Conservation (phyloP, 2,888 invertebrate species). For the Alloscopus bannaensis region DNA sequence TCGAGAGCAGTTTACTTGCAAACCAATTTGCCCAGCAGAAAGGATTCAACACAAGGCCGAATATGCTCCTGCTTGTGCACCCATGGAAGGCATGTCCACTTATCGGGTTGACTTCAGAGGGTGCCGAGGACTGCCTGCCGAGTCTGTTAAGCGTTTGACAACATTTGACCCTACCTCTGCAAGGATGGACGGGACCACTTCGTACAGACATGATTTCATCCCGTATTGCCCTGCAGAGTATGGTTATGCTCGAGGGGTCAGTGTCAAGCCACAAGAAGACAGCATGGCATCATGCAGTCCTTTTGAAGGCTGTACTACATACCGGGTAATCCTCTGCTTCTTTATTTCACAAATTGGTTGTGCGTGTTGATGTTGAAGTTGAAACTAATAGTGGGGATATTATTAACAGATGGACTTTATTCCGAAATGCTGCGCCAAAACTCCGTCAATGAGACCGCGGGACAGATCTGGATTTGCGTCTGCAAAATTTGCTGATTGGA, state of each 20-base stretch:
- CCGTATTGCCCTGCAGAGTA: slow-evolving; percentile 42
- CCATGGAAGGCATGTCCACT: slow-evolving; percentile 30
- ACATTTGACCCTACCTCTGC: slow-evolving; percentile 21
- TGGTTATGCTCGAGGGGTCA: slow-evolving; percentile 31
- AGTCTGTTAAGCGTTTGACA: not conserved
- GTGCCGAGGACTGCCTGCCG: slow-evolving; percentile 32
- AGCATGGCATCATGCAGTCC: slow-evolving; percentile 26
- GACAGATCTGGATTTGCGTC: slow-evolving; percentile 48
- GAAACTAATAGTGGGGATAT: too few relatives aligned
- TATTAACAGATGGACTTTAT: slow-evolving; percentile 56
- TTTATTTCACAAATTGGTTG: too few relatives aligned
- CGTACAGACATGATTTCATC: slow-evolving; percentile 29
- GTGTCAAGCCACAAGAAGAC: slow-evolving; percentile 31
- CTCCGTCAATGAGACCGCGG: slow-evolving; percentile 47
- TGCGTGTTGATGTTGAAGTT: too few relatives aligned
- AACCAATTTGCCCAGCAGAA: slow-evolving; percentile 39
- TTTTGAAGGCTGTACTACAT: slow-evolving; percentile 37
- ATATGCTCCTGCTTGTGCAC: slow-evolving; percentile 25
- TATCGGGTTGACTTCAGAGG: slow-evolving; percentile 46
- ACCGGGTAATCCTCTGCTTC: slow-evolving; percentile 40
- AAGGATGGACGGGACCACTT: slow-evolving; percentile 22
- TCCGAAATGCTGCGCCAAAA: slow-evolving; percentile 41
- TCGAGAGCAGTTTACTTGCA: slow-evolving; percentile 57
- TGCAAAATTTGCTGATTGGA: slow-evolving; percentile 51
- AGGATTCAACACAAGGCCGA: slow-evolving; percentile 34